phyloP scores from a whole-genome alignment of 1,140 invertebrate genomes.

The Globodera rostochiensis region DNA sequence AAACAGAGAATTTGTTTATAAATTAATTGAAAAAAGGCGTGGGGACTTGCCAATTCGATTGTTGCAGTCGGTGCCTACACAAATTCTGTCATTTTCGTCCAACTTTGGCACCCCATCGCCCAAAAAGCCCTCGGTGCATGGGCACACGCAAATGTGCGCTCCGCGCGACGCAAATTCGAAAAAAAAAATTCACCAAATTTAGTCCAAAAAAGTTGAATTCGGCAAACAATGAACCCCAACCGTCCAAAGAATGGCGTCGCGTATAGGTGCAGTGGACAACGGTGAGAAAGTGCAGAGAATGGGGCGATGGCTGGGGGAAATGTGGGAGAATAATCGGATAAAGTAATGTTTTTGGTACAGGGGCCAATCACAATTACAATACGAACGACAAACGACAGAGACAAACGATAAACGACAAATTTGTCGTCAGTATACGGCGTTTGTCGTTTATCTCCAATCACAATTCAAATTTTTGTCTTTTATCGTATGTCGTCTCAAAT shows the following conservation, averaged over 20 bases:
- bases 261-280: constrained; percentile 61
- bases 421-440: no score
- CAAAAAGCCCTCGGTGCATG: constrained; percentile 59
- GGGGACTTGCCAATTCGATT: constrained; percentile 48
- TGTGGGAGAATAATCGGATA: not conserved
- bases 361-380: no score
- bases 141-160: constrained; percentile 59
- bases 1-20: not conserved
- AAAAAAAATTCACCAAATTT: constrained; percentile 2
- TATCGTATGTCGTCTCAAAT: no score
- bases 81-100: constrained; percentile 49
- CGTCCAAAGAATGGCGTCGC: constrained; percentile 19
- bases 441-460: no score
- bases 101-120: constrained; percentile 59
- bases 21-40: not conserved
- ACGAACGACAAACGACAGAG: no score
- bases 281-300: constrained; percentile 36
- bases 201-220: no score
- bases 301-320: constrained; percentile 15
- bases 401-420: no score
- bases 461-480: no score
- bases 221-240: not conserved
- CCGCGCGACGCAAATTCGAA: constrained; percentile 25
- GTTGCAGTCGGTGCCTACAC: constrained; percentile 62
- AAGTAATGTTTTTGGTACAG: no score